Evolutionary conservation across 1,140 invertebrate species (phyloP).

Genomic region (Pantala flavescens): DNA sequence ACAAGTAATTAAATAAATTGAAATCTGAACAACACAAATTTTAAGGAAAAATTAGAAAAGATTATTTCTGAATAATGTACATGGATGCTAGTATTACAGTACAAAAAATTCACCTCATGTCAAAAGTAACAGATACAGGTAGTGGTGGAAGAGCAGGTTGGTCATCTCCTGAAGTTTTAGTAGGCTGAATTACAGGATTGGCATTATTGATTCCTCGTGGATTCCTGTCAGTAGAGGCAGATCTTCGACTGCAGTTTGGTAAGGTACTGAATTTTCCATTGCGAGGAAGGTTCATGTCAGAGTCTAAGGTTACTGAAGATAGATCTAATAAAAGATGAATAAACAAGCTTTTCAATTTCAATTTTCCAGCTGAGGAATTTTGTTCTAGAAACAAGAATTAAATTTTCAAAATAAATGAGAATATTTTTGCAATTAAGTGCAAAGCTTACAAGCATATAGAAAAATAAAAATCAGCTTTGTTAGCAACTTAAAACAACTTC

Average conservation of each 20-base stretch:
- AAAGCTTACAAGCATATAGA: too few relatives aligned
- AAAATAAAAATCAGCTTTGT: too few relatives aligned
- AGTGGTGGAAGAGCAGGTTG: constrained; percentile 50
- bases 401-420: too few relatives aligned
- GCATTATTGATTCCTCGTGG: background rate
- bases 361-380: too few relatives aligned
- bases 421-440: too few relatives aligned
- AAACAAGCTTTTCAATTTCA: background rate
- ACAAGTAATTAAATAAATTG: too few relatives aligned
- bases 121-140: constrained; percentile 76
- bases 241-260: constrained; percentile 25
- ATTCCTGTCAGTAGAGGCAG: background rate
- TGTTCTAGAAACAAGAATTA: too few relatives aligned
- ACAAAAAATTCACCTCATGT: constrained; percentile 58
- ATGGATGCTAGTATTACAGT: too few relatives aligned
- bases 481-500: too few relatives aligned
- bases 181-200: background rate
- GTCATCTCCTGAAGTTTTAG: constrained; percentile 15
- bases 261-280: constrained; percentile 19
- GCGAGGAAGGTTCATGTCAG: constrained; percentile 44
- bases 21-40: too few relatives aligned
- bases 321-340: constrained; percentile 46
- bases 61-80: too few relatives aligned
- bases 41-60: too few relatives aligned
- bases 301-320: constrained; percentile 59